Conservation (phyloP, 2,113 vertebrate species). For the Proteles cristata region DNA sequence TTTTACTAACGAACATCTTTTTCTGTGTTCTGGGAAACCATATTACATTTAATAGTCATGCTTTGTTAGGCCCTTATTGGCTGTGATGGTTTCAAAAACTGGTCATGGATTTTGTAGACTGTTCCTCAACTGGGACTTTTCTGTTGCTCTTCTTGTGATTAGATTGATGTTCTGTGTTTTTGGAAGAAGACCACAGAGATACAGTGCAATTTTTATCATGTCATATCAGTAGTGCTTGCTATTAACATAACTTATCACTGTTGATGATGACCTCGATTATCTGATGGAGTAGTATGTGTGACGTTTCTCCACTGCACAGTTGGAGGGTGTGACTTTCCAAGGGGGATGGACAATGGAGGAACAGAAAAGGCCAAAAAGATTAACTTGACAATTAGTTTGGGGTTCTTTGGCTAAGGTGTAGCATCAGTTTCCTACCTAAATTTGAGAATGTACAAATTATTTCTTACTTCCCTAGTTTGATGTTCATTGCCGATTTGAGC, state of each 20-base stretch:
- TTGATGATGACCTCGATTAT: background rate
- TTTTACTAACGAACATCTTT: background rate
- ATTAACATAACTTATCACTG: background rate
- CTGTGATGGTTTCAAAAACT: background rate
- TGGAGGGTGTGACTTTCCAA: background rate
- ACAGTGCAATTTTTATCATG: background rate
- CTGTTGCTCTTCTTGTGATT: background rate
- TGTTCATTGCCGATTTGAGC: conserved; percentile 23
- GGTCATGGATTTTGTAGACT: background rate
- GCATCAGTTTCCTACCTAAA: background rate
- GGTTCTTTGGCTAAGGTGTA: background rate
- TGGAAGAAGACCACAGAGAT: background rate
- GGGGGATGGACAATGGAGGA: background rate
- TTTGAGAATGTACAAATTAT: background rate
- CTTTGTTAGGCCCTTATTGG: background rate
- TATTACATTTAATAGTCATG: background rate
- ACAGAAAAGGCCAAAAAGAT: background rate
- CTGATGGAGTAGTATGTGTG: background rate
- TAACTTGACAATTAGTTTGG: background rate
- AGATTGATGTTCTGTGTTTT: background rate
- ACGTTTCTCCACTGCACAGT: background rate
- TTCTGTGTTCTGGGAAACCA: background rate
- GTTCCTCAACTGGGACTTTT: background rate
- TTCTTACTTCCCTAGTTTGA: conserved; percentile 7
- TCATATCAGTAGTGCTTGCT: background rate